Percentiles rank a stretch among this genome's conserved stretches.
These are phyloP conservation scores for Ariopsis seemanni DNA, from an alignment of 2,113 vertebrate genomes.

Conservation along the genomic window DNA sequence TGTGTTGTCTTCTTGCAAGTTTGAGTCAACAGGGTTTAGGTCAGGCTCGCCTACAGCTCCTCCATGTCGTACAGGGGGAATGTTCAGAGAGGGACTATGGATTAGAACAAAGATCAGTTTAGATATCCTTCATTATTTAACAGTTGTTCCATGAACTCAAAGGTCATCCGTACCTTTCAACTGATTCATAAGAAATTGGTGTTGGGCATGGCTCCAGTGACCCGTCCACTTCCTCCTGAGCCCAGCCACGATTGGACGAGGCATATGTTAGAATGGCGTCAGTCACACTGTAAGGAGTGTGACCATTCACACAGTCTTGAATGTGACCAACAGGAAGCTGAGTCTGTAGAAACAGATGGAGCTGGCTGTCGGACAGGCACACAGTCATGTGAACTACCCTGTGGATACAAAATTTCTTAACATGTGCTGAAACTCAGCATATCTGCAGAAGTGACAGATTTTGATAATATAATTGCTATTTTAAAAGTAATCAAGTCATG, in stretches of 20 bases:
- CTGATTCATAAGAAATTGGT: constrained; percentile 71
- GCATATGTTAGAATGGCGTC: constrained; percentile 89
- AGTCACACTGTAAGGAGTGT: constrained; percentile 78
- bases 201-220: constrained; percentile 59
- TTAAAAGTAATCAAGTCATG: not conserved
- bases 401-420: constrained; percentile 36
- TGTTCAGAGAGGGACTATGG: constrained; percentile 68
- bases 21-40: not conserved
- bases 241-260: constrained; percentile 84
- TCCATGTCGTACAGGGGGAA: constrained; percentile 51
- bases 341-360: constrained; percentile 97
- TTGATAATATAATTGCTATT: not conserved
- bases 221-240: constrained; percentile 75
- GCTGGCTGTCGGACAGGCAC: constrained; percentile 92
- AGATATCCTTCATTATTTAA: not conserved
- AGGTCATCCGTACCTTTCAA: constrained; percentile 65
- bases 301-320: constrained; percentile 87
- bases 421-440: not conserved
- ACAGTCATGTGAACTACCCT: constrained; percentile 91
- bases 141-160: not conserved
- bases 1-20: constrained; percentile 23
- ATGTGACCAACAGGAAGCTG: constrained; percentile 89
- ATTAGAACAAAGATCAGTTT: not conserved
- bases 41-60: constrained; percentile 36
- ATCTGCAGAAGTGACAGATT: not conserved